Base-by-base conservation (phyloP, 2,888 invertebrate genomes). In the Barypeithes pellucidus region DNA sequence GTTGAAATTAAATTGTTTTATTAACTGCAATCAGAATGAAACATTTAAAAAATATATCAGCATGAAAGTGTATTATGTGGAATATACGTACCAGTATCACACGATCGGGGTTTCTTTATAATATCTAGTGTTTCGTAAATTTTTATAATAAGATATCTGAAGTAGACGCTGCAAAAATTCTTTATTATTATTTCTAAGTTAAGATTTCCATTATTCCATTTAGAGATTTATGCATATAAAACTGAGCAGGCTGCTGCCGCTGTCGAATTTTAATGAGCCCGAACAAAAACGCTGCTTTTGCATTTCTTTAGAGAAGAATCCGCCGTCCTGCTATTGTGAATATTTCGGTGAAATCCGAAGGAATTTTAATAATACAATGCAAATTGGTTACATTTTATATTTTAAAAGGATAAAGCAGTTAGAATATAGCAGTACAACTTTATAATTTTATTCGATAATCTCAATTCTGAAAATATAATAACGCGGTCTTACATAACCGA, bases 181-280 rank as follows among this genome's bases (percentile, higher is more conserved):
- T n/a, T 39, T 47, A 47, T 20, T 47, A 45, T 18, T n/a, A n/a
- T n/a, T n/a, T 50, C 50, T 7, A 50, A 50, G 5, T 50, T 50
- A 50, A 22, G n/a, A 24, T n/a, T 50, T 24, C 22, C 24, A 50
- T 50, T 50, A 24, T 50, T 50, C 50, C 50, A 24, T 24, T 50
- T 22, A 1, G n/a, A 50, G 0, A 50, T 50, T 50, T 50, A n/a
- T 50, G 50, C 50, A 50, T 50, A 50, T 50, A 22, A 50, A 50
- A 50, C n/a, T 50, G 50, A 50, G 50, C 50, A 50, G n/a, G 24
- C 20, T n/a, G 50, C 1, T 22, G 5, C n/a, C 20, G 3, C 22
- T 50, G 22, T 50, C 50, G 50, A 50, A 50, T 50, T 50, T 50
- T 50, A 50, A 50, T 50, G 50, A 50, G 24, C 2, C 20, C 12